Evolutionary conservation across 2,113 vertebrate genomes (phyloP).

Genomic region (Tympanuchus pallidicinctus): DNA sequence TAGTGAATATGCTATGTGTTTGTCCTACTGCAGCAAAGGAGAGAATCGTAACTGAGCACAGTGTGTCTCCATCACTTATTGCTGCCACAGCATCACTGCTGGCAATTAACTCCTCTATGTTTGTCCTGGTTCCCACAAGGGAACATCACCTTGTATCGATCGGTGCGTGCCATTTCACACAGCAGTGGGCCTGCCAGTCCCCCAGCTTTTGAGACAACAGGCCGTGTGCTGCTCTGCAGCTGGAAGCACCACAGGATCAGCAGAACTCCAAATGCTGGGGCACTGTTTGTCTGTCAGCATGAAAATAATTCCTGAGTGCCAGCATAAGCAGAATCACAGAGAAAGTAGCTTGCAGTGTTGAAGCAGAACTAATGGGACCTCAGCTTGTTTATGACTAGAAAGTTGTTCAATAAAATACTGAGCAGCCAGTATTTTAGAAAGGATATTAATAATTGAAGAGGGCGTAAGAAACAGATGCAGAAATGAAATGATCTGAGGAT

Average conservation of each 20-base stretch:
- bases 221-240: not conserved
- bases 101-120: not conserved
- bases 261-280: not conserved
- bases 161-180: not conserved
- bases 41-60: not conserved
- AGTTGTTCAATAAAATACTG: not conserved
- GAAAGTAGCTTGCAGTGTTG: not conserved
- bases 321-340: not conserved
- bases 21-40: not conserved
- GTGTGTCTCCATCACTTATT: not conserved
- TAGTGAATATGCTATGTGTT: not conserved
- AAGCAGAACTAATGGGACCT: not conserved
- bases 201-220: not conserved
- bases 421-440: not conserved
- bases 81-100: not conserved
- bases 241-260: not conserved
- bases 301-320: not conserved
- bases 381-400: not conserved
- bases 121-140: not conserved
- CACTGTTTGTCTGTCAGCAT: not conserved
- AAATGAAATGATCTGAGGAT: not conserved
- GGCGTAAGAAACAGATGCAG: slow-evolving; percentile 13
- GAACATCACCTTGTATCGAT: not conserved
- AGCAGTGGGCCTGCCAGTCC: not conserved
- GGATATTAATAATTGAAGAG: slow-evolving; percentile 32